These are phyloP conservation scores for Centropristis striata DNA, from an alignment of 2,113 vertebrate species.

Conservation along the genomic window DNA sequence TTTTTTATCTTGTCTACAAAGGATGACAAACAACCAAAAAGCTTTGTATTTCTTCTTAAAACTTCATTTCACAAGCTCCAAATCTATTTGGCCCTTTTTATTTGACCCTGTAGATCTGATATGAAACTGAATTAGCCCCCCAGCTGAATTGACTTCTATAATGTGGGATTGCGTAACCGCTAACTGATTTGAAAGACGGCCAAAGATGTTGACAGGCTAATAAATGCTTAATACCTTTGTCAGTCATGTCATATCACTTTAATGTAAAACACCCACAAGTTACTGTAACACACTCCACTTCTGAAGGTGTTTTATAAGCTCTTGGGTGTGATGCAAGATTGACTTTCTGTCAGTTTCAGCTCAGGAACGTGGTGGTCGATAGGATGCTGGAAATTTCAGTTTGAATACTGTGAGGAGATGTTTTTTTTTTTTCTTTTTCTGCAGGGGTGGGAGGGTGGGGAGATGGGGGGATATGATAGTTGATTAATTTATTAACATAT, in stretches of 20 bases:
- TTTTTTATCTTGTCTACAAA: neutral
- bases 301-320: slow-evolving; percentile 44
- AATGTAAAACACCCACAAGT: slow-evolving; percentile 17
- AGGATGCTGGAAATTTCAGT: slow-evolving; percentile 22
- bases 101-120: neutral
- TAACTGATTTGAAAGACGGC: slow-evolving; percentile 2
- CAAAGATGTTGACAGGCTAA: slow-evolving; percentile 16
- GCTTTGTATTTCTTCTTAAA: neutral
- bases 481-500: slow-evolving; percentile 78
- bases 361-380: slow-evolving; percentile 38
- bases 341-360: slow-evolving; percentile 25
- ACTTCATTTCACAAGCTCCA: slow-evolving; percentile 3
- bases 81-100: neutral
- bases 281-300: slow-evolving; percentile 46
- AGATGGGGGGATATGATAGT: slow-evolving; percentile 13
- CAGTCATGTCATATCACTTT: neutral
- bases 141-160: slow-evolving; percentile 8
- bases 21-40: too few relatives aligned
- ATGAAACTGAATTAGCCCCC: neutral
- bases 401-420: slow-evolving; percentile 21
- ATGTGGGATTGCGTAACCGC: neutral
- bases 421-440: neutral
- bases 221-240: neutral
- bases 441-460: neutral
- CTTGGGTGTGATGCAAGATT: slow-evolving; percentile 17